phyloP scores from a whole-genome alignment of 1,140 invertebrate genomes.

The Trypoxylus dichotomus region DNA sequence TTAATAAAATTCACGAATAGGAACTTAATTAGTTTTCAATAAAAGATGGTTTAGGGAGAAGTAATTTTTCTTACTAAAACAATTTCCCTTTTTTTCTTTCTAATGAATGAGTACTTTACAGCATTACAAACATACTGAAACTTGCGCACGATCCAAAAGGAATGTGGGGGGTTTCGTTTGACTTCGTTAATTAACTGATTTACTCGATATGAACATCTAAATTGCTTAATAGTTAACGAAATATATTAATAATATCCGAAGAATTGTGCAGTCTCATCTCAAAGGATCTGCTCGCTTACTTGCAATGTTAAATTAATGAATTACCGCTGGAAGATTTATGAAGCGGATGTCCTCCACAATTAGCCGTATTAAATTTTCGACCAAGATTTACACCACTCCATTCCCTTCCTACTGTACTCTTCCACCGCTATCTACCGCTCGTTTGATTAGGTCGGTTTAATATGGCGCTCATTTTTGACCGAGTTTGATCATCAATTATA shows the following conservation, averaged over 20 bases:
- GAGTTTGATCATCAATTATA: conserved; percentile 24
- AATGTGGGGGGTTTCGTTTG: not conserved
- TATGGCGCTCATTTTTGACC: conserved; percentile 12
- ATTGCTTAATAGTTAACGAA: conserved; percentile 2
- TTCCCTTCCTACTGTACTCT: not conserved
- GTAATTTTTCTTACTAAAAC: no score
- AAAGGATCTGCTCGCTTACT: not conserved
- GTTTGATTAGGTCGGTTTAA: conserved; percentile 22
- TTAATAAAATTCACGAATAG: no score
- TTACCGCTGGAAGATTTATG: conserved; percentile 12
- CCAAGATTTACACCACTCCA: not conserved
- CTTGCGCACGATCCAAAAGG: not conserved
- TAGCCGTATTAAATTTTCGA: conserved; percentile 23
- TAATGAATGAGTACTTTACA: no score
- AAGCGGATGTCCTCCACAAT: conserved; percentile 15
- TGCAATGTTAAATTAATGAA: conserved; percentile 21
- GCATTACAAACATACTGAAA: no score
- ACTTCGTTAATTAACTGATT: conserved; percentile 3
- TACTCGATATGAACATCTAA: not conserved
- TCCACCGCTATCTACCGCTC: not conserved
- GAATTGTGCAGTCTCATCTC: conserved; percentile 8
- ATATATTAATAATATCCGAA: conserved; percentile 23
- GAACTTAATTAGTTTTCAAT: no score
- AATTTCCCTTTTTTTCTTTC: no score
- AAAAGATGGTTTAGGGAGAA: no score